Conservation (phyloP, 2,888 invertebrate genomes). For the Metellina segmentata region DNA sequence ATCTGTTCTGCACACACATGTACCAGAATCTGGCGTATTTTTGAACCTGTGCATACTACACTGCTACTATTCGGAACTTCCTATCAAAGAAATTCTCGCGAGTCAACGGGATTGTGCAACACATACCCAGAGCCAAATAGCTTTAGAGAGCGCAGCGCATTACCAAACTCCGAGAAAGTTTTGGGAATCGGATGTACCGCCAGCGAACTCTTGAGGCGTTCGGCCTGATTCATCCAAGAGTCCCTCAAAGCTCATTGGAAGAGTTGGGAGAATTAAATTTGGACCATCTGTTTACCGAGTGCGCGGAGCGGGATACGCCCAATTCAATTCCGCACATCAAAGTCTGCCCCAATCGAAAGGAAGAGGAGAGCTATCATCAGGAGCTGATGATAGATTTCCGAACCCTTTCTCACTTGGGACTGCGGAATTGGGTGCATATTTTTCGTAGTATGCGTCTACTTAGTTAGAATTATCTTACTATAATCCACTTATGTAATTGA, state of each 20-base stretch:
- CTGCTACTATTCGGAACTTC: no score
- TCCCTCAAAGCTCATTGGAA: slow-evolving; percentile 27
- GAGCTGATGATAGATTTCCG: neutral
- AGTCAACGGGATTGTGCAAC: neutral
- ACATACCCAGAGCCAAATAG: no score
- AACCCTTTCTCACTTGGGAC: neutral
- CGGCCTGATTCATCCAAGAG: neutral
- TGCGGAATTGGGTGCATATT: neutral
- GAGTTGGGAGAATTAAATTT: slow-evolving; percentile 31
- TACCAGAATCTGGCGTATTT: no score
- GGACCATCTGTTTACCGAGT: slow-evolving; percentile 22
- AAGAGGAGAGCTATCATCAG: neutral
- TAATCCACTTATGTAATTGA: no score
- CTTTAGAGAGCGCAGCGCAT: neutral
- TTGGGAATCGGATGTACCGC: neutral
- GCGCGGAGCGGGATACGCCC: neutral
- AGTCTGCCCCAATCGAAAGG: slow-evolving; percentile 27
- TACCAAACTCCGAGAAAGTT: neutral
- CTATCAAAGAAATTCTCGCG: neutral
- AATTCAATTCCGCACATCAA: slow-evolving; percentile 49
- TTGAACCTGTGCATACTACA: no score
- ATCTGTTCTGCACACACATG: no score
- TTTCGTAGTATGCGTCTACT: no score
- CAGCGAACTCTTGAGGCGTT: no score
- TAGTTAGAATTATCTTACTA: no score